phyloP scores from a whole-genome alignment of 2,888 invertebrate genomes.

The Chaitophorus viminalis region DNA sequence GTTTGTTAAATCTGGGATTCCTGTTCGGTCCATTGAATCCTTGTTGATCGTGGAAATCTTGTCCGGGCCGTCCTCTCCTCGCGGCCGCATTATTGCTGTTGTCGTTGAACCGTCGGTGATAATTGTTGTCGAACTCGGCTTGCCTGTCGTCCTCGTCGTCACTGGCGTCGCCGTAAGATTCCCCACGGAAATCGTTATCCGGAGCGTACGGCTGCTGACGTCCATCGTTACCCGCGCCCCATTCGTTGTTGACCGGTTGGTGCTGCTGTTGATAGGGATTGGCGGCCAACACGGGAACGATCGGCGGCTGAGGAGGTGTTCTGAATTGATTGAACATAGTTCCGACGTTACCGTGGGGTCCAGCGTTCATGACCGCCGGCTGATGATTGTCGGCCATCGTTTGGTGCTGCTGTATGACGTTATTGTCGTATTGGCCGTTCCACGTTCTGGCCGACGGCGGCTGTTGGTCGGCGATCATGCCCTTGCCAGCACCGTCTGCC shows the following conservation, averaged over 20 bases:
- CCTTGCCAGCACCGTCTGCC: background rate
- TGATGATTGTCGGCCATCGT: background rate
- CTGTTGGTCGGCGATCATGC: slow-evolving; percentile 12
- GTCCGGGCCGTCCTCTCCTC: slow-evolving; percentile 35
- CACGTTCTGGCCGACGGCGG: background rate
- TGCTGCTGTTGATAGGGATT: slow-evolving; percentile 14
- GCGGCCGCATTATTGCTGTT: background rate
- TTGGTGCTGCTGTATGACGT: background rate
- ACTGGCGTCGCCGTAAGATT: background rate
- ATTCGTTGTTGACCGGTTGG: background rate
- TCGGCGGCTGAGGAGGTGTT: slow-evolving; percentile 25
- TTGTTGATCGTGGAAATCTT: slow-evolving; percentile 32
- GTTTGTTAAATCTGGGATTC: slow-evolving; percentile 24
- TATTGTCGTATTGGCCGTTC: slow-evolving; percentile 7
- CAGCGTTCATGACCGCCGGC: background rate
- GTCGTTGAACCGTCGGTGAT: background rate
- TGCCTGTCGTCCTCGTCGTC: slow-evolving; percentile 46
- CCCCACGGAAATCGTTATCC: background rate
- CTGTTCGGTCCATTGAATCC: background rate
- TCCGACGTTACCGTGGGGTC: background rate
- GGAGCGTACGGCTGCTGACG: slow-evolving; percentile 9
- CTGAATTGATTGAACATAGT: slow-evolving; percentile 8
- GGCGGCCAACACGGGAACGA: background rate
- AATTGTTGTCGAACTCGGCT: slow-evolving; percentile 35
- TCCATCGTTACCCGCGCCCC: background rate